Percentiles rank a stretch among this genome's conserved stretches.
Evolutionary conservation across 2,797 vertebrate species (phyloP).

Genomic region (Bovichtus diacanthus): DNA sequence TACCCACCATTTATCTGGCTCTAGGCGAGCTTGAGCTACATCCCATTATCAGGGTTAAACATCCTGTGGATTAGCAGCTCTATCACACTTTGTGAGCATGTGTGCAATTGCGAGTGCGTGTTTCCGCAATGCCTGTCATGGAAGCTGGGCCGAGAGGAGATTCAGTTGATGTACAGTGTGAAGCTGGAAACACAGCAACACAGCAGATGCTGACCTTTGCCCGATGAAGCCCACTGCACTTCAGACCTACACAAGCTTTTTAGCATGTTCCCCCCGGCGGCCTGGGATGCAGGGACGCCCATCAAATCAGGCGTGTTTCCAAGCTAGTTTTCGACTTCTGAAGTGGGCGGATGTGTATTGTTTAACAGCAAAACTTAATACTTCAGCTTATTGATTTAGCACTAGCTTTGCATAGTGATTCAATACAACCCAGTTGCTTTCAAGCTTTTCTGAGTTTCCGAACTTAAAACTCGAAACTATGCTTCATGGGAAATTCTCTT

Average conservation of each 20-base stretch:
- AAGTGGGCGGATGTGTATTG: conserved; percentile 4
- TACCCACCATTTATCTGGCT: conserved; percentile 19
- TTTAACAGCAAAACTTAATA: conserved; percentile 33
- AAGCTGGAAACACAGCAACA: conserved; percentile 28
- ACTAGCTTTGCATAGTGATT: conserved; percentile 47
- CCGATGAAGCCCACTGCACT: conserved; percentile 8
- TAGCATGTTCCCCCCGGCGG: background rate
- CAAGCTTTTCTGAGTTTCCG: conserved; percentile 25
- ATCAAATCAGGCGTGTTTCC: conserved; percentile 8
- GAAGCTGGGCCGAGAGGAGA: conserved; percentile 45
- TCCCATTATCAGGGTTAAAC: conserved; percentile 50
- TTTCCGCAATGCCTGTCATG: conserved; percentile 45
- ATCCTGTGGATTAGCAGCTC: conserved; percentile 45
- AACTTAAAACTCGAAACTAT: conserved; percentile 8
- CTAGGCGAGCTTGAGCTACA: conserved; percentile 3
- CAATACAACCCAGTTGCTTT: conserved; percentile 31
- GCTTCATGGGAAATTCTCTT: conserved; percentile 26
- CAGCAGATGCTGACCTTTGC: conserved; percentile 41
- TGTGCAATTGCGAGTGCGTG: conserved; percentile 24
- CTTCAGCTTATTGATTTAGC: conserved; percentile 17
- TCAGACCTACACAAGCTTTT: conserved; percentile 30
- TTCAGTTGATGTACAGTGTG: conserved; percentile 44
- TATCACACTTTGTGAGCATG: conserved; percentile 16
- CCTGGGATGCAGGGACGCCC: conserved; percentile 13
- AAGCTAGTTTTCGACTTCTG: conserved; percentile 15